These are phyloP conservation scores for Tragelaphus scriptus DNA, from an alignment of 2,113 vertebrate species.

Conservation along the genomic window DNA sequence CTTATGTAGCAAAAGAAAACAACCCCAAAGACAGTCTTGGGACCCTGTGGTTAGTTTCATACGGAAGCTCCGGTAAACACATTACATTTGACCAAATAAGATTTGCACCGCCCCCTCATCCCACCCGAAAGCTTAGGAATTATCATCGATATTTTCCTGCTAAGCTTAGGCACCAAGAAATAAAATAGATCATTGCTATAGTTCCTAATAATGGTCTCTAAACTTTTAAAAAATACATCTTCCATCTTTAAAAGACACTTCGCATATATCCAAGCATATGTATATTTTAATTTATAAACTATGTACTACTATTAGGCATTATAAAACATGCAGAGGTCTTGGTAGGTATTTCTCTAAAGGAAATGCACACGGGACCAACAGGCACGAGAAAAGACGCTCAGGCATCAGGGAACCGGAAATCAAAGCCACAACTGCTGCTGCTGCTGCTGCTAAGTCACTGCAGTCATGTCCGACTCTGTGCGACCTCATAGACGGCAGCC, in stretches of 20 bases:
- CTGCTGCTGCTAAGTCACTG: too few relatives aligned
- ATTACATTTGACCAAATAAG: neutral
- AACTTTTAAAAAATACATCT: neutral
- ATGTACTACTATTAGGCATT: neutral
- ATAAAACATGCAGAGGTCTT: neutral
- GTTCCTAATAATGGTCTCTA: neutral
- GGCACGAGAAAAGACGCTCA: neutral
- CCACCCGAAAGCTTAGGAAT: neutral
- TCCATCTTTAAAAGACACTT: neutral
- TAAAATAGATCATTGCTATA: neutral
- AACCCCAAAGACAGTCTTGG: neutral
- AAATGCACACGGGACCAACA: neutral
- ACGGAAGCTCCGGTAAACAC: neutral
- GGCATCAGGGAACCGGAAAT: neutral
- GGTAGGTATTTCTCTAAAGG: neutral
- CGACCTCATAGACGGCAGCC: too few relatives aligned
- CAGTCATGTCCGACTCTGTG: too few relatives aligned
- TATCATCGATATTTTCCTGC: neutral
- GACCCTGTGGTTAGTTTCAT: neutral
- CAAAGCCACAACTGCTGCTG: neutral
- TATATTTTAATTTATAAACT: neutral
- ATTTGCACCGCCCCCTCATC: rapidly evolving
- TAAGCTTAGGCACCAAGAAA: neutral
- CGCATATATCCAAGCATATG: neutral
- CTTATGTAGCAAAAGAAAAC: neutral